Percentiles rank a stretch among this genome's conserved stretches.
Conservation (phyloP, 2,888 invertebrate genomes). For the Cancer borealis region DNA sequence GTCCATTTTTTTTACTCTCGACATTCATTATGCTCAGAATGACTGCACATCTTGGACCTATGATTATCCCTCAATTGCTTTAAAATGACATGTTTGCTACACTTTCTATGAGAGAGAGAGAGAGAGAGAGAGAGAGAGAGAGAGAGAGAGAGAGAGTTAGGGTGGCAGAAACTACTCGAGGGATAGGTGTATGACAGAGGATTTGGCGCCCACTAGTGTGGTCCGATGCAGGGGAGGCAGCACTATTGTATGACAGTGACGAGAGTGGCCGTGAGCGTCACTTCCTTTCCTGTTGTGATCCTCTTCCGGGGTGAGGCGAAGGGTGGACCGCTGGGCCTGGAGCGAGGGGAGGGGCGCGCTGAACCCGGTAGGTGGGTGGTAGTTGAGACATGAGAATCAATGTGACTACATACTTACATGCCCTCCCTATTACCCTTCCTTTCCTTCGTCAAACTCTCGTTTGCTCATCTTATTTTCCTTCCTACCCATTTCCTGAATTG, state of each 20-base stretch:
- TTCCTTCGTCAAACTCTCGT: neutral
- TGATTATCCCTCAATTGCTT: neutral
- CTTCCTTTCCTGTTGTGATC: conserved; percentile 3
- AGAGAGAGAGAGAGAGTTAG: conserved; percentile 30
- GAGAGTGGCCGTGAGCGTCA: neutral
- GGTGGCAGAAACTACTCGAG: neutral
- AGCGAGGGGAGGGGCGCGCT: neutral
- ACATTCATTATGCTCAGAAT: neutral
- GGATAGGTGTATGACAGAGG: neutral
- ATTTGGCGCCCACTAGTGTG: neutral
- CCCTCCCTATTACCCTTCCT: neutral
- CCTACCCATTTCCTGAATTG: conserved; percentile 2
- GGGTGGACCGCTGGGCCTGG: neutral
- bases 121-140: conserved; percentile 49
- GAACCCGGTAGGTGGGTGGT: neutral
- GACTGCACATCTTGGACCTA: neutral
- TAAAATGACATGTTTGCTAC: neutral
- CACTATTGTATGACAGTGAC: neutral
- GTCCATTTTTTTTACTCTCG: neutral
- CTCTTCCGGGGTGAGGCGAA: neutral
- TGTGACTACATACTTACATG: neutral
- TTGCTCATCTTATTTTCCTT: neutral
- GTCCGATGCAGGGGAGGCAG: neutral
- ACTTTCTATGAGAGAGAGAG: neutral
- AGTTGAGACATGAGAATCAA: neutral